Evolutionary conservation across 2,888 invertebrate species (phyloP), one percentile per base, ranked within the genome.

Genomic region (Hirtodrosophila alboralis): DNA sequence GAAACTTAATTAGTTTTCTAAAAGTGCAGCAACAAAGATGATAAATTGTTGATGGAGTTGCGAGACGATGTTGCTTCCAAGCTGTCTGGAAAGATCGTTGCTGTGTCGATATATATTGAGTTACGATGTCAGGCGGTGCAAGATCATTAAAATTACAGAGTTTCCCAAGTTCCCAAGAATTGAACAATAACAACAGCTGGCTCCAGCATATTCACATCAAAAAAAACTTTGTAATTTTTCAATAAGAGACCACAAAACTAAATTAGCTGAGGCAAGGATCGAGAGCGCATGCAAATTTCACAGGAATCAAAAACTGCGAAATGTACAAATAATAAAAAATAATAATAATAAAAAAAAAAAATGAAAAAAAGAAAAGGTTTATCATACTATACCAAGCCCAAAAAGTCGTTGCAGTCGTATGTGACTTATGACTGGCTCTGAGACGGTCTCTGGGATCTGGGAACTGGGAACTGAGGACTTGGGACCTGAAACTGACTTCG

Each of bases 131-230:
- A 75, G 77, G 77, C 57, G 71, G 62, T 18, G 36, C n/a, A 62
- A 62, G 77, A 81, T 81, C 80, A 85, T 85, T 83, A 85, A 85
- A 85, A 70, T 79, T 70, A 79, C 81, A 84, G 84, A 57, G 65
- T 58, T 69, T 69, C 68, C 68, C 68, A 54, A 64, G 65, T 68
- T 66, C 68, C 68, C 69, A 66, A 66, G 65, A 67, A 67, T 9
- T 14, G 40, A 5, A 18, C 18, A 18, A 23, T 3, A 23, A 40
- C 12, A 57, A 43, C 68, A 71, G 71, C 66, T 69, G 68, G 30
- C n/a, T 6, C 10, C 49, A 49, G 30, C 26, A 18, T 41, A 51
- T 26, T 40, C 59, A 53, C 48, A 64, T 63, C 52, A 54, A 43
- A 54, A 58, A 51, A 38, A 60, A 61, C 56, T 54, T 74, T 78